These are phyloP conservation scores for Catonia carolina DNA, from an alignment of 2,888 invertebrate genomes.

Conservation along the genomic window DNA sequence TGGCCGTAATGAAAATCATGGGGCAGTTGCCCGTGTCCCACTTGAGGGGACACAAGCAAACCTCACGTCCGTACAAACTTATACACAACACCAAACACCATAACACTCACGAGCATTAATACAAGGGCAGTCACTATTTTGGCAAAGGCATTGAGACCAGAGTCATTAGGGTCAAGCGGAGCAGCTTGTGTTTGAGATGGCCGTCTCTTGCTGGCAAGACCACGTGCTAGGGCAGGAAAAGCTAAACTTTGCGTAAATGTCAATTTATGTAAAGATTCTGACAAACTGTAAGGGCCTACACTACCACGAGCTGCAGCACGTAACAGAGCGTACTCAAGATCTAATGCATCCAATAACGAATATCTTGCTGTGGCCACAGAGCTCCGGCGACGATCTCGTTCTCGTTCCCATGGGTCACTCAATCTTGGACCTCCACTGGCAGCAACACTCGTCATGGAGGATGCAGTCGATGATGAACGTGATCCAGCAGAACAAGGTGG, in stretches of 20 bases:
- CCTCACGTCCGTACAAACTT: constrained; percentile 72
- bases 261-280: constrained; percentile 63
- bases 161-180: constrained; percentile 55
- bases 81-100: constrained; percentile 66
- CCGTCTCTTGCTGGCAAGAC: constrained; percentile 54
- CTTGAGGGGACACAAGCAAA: constrained; percentile 58
- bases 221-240: constrained; percentile 63
- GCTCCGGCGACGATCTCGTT: constrained; percentile 49
- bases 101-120: constrained; percentile 59
- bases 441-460: constrained; percentile 50
- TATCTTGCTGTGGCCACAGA: constrained; percentile 56
- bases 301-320: constrained; percentile 63
- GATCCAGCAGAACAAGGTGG: constrained; percentile 38
- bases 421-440: constrained; percentile 41
- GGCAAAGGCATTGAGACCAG: constrained; percentile 62
- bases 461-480: constrained; percentile 51
- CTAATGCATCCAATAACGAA: constrained; percentile 63
- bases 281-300: constrained; percentile 59
- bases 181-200: constrained; percentile 21
- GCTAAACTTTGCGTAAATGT: constrained; percentile 68
- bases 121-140: constrained; percentile 64
- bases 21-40: constrained; percentile 24
- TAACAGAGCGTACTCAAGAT: constrained; percentile 61
- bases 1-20: neutral
- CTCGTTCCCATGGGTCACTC: constrained; percentile 41